phyloP scores from a whole-genome alignment of 2,888 invertebrate species.

The Aphodius sticticus region DNA sequence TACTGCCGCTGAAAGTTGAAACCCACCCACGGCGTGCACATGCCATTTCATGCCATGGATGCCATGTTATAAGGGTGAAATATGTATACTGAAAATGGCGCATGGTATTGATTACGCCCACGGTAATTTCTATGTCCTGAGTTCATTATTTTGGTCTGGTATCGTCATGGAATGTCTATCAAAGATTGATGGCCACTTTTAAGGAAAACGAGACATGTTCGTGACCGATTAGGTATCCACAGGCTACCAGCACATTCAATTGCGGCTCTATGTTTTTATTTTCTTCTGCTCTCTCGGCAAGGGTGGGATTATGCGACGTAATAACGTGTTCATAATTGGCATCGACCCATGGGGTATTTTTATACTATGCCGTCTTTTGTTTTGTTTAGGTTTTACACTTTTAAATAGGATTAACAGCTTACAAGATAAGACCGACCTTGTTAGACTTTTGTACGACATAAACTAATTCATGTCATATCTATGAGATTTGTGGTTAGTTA shows the following conservation, averaged over 20 bases:
- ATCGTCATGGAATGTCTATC: not conserved
- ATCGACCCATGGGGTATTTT: not conserved
- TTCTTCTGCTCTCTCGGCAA: not conserved
- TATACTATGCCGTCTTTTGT: not conserved
- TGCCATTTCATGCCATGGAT: not conserved
- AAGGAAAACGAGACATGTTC: not conserved
- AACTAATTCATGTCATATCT: no score
- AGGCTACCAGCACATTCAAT: no score
- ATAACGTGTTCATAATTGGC: not conserved
- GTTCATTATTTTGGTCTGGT: not conserved
- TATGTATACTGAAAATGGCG: not conserved
- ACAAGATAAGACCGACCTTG: not conserved
- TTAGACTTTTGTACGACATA: not conserved
- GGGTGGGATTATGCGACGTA: not conserved
- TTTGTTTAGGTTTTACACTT: not conserved
- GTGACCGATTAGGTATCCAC: not conserved
- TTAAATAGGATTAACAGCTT: not conserved
- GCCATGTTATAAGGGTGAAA: not conserved
- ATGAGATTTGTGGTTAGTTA: no score
- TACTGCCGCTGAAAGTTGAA: not conserved
- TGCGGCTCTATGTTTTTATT: not conserved
- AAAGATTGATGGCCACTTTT: not conserved
- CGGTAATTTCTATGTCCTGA: not conserved
- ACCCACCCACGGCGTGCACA: not conserved
- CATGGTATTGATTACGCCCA: not conserved